A percentile compares a stretch with the other conserved stretches of the same genome.
Evolutionary conservation across 1,140 invertebrate genomes (phyloP).

Genomic region (Steinernema feltiae): DNA sequence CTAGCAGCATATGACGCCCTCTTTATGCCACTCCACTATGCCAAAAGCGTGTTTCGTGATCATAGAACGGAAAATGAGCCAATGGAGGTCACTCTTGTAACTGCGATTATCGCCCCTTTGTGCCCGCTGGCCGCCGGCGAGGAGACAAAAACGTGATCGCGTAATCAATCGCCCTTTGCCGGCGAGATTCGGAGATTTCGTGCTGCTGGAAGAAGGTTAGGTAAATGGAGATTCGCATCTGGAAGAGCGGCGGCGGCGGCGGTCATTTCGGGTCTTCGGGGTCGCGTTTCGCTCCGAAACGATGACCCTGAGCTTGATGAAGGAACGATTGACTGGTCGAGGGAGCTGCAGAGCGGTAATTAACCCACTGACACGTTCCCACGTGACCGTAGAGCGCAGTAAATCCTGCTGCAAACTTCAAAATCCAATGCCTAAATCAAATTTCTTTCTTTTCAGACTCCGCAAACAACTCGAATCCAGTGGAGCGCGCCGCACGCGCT

Average conservation of each 20-base stretch:
- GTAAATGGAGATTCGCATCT: too few relatives aligned
- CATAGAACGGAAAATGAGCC: too few relatives aligned
- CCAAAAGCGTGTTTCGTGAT: too few relatives aligned
- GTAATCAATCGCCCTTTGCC: not conserved
- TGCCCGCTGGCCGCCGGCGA: not conserved
- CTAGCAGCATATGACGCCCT: too few relatives aligned
- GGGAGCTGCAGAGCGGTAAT: too few relatives aligned
- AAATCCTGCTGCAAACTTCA: too few relatives aligned
- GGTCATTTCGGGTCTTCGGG: too few relatives aligned
- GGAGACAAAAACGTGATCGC: slow-evolving; percentile 1
- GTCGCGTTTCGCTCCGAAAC: not conserved
- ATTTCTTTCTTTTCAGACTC: not conserved
- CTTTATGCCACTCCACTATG: too few relatives aligned
- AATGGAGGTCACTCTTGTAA: slow-evolving; percentile 15
- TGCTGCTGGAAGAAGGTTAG: not conserved
- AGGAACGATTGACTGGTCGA: not conserved
- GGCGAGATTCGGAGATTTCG: not conserved
- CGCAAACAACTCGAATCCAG: not conserved
- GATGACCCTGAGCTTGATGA: not conserved
- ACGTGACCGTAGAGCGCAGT: too few relatives aligned
- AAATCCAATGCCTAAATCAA: not conserved
- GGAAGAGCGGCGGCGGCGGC: too few relatives aligned
- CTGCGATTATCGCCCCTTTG: slow-evolving; percentile 11
- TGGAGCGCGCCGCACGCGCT: not conserved
- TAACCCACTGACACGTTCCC: too few relatives aligned